A percentile compares a stretch with the other conserved stretches of the same genome.
These are phyloP conservation scores for Podarcis lilfordi DNA, from an alignment of 2,797 vertebrate genomes.

Conservation along the genomic window DNA sequence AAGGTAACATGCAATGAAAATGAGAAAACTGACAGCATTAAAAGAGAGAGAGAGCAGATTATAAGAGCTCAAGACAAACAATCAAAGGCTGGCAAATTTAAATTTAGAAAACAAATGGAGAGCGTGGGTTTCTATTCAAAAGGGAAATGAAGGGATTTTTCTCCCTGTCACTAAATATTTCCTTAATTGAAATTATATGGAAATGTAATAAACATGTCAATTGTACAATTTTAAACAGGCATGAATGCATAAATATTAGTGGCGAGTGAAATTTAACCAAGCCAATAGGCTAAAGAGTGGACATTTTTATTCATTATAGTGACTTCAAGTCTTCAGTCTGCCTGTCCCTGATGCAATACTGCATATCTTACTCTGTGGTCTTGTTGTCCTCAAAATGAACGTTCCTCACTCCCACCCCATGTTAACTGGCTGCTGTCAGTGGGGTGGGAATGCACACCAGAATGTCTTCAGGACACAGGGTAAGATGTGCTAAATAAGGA, in stretches of 20 bases:
- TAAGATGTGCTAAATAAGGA: background rate
- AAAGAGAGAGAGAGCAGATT: background rate
- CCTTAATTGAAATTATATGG: constrained; percentile 21
- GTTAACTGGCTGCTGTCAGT: no score
- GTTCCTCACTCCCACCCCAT: background rate
- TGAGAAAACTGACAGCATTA: constrained; percentile 16
- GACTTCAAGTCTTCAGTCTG: no score
- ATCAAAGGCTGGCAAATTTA: constrained; percentile 33
- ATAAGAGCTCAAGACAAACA: constrained; percentile 14
- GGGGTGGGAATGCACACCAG: background rate
- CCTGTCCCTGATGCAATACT: no score
- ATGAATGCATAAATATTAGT: background rate
- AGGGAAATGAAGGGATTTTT: constrained; percentile 31
- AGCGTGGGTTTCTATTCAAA: constrained; percentile 18
- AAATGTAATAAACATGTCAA: constrained; percentile 49
- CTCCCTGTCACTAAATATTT: constrained; percentile 36
- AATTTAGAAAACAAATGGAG: constrained; percentile 49
- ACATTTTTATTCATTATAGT: background rate
- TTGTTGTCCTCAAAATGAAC: background rate
- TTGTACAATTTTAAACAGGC: constrained; percentile 41
- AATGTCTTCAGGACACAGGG: background rate
- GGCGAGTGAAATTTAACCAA: constrained; percentile 19
- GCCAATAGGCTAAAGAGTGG: background rate
- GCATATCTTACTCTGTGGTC: background rate
- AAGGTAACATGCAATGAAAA: constrained; percentile 37